phyloP scores from a whole-genome alignment of 2,888 invertebrate species.

The Ormia ochracea region DNA sequence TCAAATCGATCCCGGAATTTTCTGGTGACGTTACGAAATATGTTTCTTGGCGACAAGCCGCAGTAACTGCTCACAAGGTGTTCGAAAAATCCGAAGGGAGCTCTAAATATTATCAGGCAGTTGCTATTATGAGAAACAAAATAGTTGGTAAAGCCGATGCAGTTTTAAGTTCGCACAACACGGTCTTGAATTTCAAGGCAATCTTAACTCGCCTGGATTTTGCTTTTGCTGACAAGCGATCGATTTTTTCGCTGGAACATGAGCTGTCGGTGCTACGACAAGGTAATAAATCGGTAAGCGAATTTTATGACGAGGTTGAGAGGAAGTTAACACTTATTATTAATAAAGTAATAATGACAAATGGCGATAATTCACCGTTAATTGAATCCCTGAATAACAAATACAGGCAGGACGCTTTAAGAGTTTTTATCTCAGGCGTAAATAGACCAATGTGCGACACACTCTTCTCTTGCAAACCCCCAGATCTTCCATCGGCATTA shows the following conservation, averaged over 20 bases:
- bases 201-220: too few species aligned
- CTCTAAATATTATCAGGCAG: conserved; percentile 4
- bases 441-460: background rate
- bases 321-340: background rate
- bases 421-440: background rate
- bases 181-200: conserved; percentile 19
- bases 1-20: background rate
- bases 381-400: conserved; percentile 13
- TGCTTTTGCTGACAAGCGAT: conserved; percentile 21
- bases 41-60: conserved; percentile 17
- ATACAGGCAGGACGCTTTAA: conserved; percentile 17
- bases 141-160: conserved; percentile 12
- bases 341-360: background rate
- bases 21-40: background rate
- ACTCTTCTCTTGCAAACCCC: background rate
- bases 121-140: conserved; percentile 16
- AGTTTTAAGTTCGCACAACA: background rate
- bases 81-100: conserved; percentile 1
- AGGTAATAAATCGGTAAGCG: conserved; percentile 29
- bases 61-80: conserved; percentile 20
- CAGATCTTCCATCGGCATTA: background rate
- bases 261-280: background rate
- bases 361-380: background rate
- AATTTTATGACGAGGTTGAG: conserved; percentile 22
- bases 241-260: background rate